Base-by-base conservation (phyloP, 2,113 vertebrate genomes). In the Glaucomys volans region DNA sequence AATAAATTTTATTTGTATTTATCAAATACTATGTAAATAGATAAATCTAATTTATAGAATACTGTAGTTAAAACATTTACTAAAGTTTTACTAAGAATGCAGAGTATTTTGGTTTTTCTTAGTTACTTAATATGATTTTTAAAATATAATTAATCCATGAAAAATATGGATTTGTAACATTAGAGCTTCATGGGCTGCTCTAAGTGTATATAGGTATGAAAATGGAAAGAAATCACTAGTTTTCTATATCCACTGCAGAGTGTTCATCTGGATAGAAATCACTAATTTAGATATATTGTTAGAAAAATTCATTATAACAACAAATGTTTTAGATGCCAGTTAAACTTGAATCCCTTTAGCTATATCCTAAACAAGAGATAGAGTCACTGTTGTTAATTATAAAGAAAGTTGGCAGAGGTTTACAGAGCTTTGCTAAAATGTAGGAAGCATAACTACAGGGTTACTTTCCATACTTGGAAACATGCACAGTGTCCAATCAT, bases 171-270 rank as follows among this genome's bases (percentile, higher is more conserved):
- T 4, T 26, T 91, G 77, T 2, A 59, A 40, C 28, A 37, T 24
- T 91, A 69, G 16, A 91, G 24, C 11, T n/a, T 91, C 77, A 35
- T 50, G 42, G 91, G 10, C 90, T 87, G 74, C 52, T 95, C 77
- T 88, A 84, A 84, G 18, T 22, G 26, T 1, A 9, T 28, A 14
- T 32, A 35, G 24, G 52, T 62, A 28, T 57, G 40, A 87, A 67
- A 82, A 47, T 28, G 40, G 30, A 17, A 72, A 66, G 32, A 80
- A 95, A 87, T 87, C 72, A 71, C 82, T 76, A 32, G 16, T 90
- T 90, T 96, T 69, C 59, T 64, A 88, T 96, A 86, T 95, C 95
- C 81, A 97, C 83, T 93, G 96, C 92, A 97, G 87, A 96, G 37
- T 96, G 90, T 94, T 97, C 88, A 82, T 96, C 96, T 93, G 28